Conservation (phyloP, 2,113 vertebrate genomes). For the Struthio camelus region DNA sequence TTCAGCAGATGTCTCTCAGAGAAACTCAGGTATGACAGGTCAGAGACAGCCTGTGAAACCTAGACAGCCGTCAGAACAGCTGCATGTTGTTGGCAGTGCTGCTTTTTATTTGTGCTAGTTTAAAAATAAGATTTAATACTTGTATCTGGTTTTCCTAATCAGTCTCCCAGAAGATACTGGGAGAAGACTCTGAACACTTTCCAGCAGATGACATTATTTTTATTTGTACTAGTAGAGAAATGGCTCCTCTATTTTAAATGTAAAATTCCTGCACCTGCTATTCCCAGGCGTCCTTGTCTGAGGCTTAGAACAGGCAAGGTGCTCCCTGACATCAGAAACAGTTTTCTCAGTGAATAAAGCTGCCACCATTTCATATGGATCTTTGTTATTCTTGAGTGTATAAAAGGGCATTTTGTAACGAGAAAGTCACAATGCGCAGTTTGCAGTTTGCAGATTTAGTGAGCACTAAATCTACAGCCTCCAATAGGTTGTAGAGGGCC, state of each 20-base stretch:
- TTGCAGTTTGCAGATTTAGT: background rate
- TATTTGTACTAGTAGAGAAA: background rate
- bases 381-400: background rate
- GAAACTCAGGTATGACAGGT: slow-evolving; percentile 71
- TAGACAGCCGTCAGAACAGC: background rate
- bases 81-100: background rate
- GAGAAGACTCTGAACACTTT: background rate
- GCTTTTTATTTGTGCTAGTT: background rate
- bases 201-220: slow-evolving; percentile 41
- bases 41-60: no score
- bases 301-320: slow-evolving; percentile 6
- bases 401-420: slow-evolving; percentile 18
- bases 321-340: background rate
- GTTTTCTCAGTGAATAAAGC: slow-evolving; percentile 56
- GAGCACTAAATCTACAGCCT: background rate
- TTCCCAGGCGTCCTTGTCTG: background rate
- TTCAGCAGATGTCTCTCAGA: slow-evolving; percentile 65
- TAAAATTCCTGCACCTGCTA: background rate
- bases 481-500: background rate
- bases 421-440: background rate
- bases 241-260: background rate
- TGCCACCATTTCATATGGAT: slow-evolving; percentile 63
- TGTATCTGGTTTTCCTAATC: background rate
- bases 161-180: background rate
- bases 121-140: background rate